Base-by-base conservation (phyloP, 2,888 invertebrate species). In the Drosophila mercatorum region DNA sequence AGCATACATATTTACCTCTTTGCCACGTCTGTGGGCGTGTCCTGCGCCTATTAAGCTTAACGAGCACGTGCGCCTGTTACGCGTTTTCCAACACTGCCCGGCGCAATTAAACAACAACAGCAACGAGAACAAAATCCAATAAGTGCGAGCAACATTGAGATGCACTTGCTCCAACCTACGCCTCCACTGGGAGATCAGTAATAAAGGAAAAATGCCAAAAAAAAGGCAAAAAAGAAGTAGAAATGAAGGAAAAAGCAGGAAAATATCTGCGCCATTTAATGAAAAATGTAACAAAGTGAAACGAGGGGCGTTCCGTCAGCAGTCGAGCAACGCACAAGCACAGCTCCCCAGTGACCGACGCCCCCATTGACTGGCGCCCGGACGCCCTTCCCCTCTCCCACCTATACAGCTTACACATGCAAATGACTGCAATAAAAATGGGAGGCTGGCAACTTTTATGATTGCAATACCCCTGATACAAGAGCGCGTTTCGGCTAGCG, bases 351-450 rank as follows among this genome's bases (percentile, higher is more conserved):
- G 74, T 68, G 84, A 58, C 70, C 63, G 58, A 86, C 73, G 76
- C 78, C 88, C 75, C 64, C 69, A 53, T 51, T 61, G 52, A 52
- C 36, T 49, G 38, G 12, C 26, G 12, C 14, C 12, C 46, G 38
- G 11, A 41, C 8, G 17, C 43, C 8, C 10, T 28, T 17, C 28
- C n/a, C n/a, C 36, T 11, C 12, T 12, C 17, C 8, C 51, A 43
- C 49, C 59, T 51, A 47, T 40, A 38, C 61, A 49, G 26, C 70
- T 78, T 78, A 73, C 73, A 80, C 78, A 87, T 87, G 89, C 78
- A 87, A 86, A 86, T 87, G 78, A 80, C 72, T 87, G 85, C 80
- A 88, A 89, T 87, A 86, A 86, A 87, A 81, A 73, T 70, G 81
- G 79, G 67, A 69, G 75, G 58, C 83, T 68, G 75, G 60, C 66